Base-by-base conservation (phyloP, 2,797 vertebrate species). In the Rhinophrynus dorsalis region DNA sequence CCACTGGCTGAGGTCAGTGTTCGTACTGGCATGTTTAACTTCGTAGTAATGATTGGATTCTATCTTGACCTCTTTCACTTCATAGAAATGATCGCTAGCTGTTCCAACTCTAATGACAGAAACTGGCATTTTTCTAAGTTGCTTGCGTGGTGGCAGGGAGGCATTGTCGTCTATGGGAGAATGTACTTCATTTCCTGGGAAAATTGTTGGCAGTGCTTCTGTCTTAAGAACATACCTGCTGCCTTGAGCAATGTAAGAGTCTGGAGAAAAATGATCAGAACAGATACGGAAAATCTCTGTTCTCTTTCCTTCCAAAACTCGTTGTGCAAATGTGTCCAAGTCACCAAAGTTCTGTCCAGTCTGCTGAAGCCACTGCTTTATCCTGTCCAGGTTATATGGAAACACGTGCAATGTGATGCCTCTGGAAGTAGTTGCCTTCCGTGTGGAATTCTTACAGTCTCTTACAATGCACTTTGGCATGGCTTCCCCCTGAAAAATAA, bases 381-480 rank as follows among this genome's bases (percentile, higher is more conserved):
- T 51, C 11, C 4, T 23, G 1, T 10, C 5, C 11, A 63, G 32
- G 4, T 30, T 26, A 21, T 38, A 37, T 20, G 60, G 60, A 15
- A 62, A 63, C 21, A 44, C 32, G 6, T 63, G 45, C 2, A 51
- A 17, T 6, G 45, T 51, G n/a, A n/a, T n/a, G n/a, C n/a, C n/a
- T n/a, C n/a, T n/a, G n/a, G n/a, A n/a, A n/a, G n/a, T n/a, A 8
- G 44, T 51, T 44, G 37, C 51, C 45, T 38, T 50, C 6, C 30
- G 21, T 0, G 44, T 50, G 29, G 30, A 50, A 21, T n/a, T n/a
- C 0, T 44, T 13, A 27, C 60, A 63, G 2, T 32, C 60, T n/a
- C 51, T 63, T 4, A 63, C 44, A 3, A 63, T 63, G 32, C 60
- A 63, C 32, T 51, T 63, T 11, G 45, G 26, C 60, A 63, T 50